Percentiles rank a stretch among this genome's conserved stretches.
These are phyloP conservation scores for Tetragonula clypearis DNA, from an alignment of 1,140 invertebrate genomes.

Conservation along the genomic window DNA sequence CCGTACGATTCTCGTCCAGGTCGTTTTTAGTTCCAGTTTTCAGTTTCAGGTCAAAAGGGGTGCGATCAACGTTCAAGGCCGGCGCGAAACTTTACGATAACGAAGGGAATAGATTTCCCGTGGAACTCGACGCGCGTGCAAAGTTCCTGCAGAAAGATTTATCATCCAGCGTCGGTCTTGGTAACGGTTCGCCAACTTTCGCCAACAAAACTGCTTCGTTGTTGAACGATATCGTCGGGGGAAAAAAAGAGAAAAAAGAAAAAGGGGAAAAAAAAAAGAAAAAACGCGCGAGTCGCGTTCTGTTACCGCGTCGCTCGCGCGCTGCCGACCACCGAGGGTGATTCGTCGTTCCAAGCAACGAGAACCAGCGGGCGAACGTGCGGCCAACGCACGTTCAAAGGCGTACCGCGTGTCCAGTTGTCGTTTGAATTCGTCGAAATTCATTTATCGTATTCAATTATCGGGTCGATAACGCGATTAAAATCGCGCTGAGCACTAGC, in stretches of 20 bases:
- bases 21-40: conserved; percentile 12
- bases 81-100: conserved; percentile 57
- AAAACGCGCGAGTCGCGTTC: background rate
- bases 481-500: conserved; percentile 52
- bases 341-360: background rate
- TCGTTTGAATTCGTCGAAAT: conserved; percentile 43
- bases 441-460: conserved; percentile 53
- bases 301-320: too few relatives aligned
- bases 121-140: conserved; percentile 41
- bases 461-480: conserved; percentile 59
- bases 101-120: conserved; percentile 63
- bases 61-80: conserved; percentile 56
- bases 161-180: conserved; percentile 42
- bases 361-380: background rate
- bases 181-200: conserved; percentile 55
- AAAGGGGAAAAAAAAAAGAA: background rate
- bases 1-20: background rate
- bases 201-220: conserved; percentile 15
- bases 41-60: conserved; percentile 9
- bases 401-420: background rate
- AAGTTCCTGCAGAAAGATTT: conserved; percentile 60
- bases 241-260: background rate
- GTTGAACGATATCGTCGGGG: background rate
- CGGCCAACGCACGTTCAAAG: background rate
- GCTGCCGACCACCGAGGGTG: background rate